These are phyloP conservation scores for Aptenodytes forsteri DNA, from an alignment of 2,113 vertebrate genomes.

Conservation along the genomic window DNA sequence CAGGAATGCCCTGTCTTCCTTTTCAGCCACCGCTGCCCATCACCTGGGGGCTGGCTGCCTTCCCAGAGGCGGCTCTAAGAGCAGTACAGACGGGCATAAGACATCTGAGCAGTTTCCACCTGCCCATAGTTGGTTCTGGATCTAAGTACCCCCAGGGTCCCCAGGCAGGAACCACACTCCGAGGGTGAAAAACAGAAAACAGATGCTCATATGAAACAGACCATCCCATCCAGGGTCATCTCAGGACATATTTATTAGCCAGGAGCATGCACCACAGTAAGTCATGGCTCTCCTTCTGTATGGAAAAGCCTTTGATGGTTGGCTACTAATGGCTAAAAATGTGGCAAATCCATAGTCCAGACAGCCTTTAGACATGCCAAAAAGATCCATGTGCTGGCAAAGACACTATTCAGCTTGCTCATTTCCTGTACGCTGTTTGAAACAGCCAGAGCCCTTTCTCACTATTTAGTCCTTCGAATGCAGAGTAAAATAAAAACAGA, in stretches of 20 bases:
- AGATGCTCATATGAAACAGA: conserved; percentile 4
- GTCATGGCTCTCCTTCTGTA: background rate
- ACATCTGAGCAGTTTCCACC: background rate
- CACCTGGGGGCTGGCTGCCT: background rate
- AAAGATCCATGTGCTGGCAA: background rate
- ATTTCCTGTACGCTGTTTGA: background rate
- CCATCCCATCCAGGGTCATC: background rate
- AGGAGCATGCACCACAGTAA: background rate
- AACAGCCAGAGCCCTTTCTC: conserved; percentile 16
- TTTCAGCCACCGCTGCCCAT: background rate
- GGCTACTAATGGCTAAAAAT: conserved; percentile 13
- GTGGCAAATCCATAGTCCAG: background rate
- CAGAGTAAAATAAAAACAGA: conserved; percentile 46
- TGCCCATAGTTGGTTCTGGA: background rate
- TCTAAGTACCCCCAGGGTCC: background rate
- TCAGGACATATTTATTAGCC: conserved; percentile 11
- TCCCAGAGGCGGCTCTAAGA: background rate
- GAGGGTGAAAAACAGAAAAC: conserved; percentile 7
- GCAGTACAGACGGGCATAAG: background rate
- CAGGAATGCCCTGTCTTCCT: background rate
- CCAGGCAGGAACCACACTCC: background rate
- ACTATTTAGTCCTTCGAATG: conserved; percentile 28
- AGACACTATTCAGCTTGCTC: background rate
- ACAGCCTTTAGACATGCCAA: background rate
- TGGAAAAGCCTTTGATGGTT: conserved; percentile 30